Base-by-base conservation (phyloP, 2,113 vertebrate genomes). In the Sisor rabdophorus region DNA sequence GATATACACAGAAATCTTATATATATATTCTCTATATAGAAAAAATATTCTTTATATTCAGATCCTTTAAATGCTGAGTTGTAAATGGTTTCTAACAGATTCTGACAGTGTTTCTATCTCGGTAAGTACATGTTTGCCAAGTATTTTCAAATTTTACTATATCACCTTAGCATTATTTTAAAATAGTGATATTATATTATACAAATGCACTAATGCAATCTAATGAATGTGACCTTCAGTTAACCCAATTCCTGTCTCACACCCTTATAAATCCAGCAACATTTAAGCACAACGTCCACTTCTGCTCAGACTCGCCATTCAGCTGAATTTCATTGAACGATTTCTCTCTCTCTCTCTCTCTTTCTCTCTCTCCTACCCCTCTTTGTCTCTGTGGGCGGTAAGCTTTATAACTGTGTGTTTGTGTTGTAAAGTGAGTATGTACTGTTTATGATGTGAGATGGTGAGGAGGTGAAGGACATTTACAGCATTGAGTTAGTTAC, bases 281-380 rank as follows among this genome's bases (percentile, higher is more conserved):
- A 83, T 80, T 86, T 80, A 32, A 91, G 89, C 90, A 90, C 90
- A 91, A 88, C 84, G 84, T 85, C 85, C 88, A 86, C 84, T 79
- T 81, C 71, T 28, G 79, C 79, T 75, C 13, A 65, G 77, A 71
- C 72, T 87, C 77, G 74, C 81, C 81, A 65, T 80, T 72, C 30
- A 36, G 6, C 54, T 82, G n/a, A 79, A 53, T 48, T 82, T 77
- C 44, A 74, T 76, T 78, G 47, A 15, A n/a, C 30, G 30, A 22
- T 40, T 40, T 73, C 58, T 28, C 60, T 44, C 60, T 55, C 50
- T 26, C 4, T 30, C 40, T 63, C 61, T 40, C 47, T 6, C 50
- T 36, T 24, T 20, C 65, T 11, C 69, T 26, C n/a, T 68, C 69
- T 56, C 44, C 36, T 36, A 44, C 40, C 40, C 40, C 63, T 71